Evolutionary conservation across 1,140 invertebrate species (phyloP).

Genomic region (Bombus superbus): DNA sequence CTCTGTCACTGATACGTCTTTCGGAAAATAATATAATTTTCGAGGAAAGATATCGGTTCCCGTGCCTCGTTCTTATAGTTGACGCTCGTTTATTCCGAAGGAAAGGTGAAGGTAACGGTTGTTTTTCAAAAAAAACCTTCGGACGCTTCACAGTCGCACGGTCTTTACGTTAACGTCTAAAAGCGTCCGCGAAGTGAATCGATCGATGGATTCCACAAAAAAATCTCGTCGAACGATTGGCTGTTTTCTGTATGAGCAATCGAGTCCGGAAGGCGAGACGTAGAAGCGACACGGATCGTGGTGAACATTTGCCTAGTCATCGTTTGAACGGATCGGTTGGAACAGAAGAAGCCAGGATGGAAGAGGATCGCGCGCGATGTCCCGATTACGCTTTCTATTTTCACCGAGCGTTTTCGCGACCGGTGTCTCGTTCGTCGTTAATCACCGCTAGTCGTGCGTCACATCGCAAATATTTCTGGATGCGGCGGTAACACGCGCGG

Average conservation of each 20-base stretch:
- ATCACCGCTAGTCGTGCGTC: constrained; percentile 23
- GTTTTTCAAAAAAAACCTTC: constrained; percentile 5
- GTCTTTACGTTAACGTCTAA: not conserved
- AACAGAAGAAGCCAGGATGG: not conserved
- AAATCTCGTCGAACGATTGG: not conserved
- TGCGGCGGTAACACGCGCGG: not conserved
- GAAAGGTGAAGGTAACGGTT: constrained; percentile 4
- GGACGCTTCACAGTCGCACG: not conserved
- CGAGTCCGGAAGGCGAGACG: not conserved
- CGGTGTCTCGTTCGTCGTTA: constrained; percentile 9
- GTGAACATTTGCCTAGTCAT: constrained; percentile 24
- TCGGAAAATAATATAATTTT: not conserved
- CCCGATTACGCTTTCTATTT: constrained; percentile 65
- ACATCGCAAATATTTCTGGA: constrained; percentile 54
- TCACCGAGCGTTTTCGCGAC: constrained; percentile 1
- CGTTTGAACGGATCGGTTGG: not conserved
- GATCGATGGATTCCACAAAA: not conserved
- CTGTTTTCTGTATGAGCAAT: not conserved
- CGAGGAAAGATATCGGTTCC: not conserved
- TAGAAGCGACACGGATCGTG: not conserved
- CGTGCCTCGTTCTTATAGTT: not conserved
- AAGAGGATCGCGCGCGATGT: constrained; percentile 9
- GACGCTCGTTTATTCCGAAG: not conserved
- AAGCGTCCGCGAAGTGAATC: not conserved
- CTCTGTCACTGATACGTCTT: not conserved